phyloP scores from a whole-genome alignment of 2,113 vertebrate genomes.

The Gopherus flavomarginatus region DNA sequence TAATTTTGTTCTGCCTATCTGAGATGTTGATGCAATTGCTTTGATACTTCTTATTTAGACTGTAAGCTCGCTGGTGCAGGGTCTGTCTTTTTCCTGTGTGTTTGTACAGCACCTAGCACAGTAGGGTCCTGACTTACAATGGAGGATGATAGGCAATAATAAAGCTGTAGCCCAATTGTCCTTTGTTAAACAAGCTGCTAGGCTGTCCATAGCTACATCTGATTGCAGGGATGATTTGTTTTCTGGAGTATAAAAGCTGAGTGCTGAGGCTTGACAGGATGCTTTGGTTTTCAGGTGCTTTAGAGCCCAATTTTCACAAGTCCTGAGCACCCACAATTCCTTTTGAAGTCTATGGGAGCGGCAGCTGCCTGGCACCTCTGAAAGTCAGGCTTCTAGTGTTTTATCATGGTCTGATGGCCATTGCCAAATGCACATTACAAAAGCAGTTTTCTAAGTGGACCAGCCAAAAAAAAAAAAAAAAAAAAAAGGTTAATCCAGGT shows the following conservation, averaged over 20 bases:
- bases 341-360: background rate
- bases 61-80: constrained; percentile 23
- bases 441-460: no score
- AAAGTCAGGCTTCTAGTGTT: background rate
- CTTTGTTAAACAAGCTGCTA: background rate
- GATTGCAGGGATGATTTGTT: background rate
- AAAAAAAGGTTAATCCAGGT: no score
- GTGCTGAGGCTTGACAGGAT: rapidly evolving
- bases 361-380: background rate
- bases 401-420: background rate
- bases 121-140: constrained; percentile 32
- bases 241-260: background rate
- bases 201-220: background rate
- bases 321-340: no score
- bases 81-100: background rate
- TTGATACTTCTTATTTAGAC: background rate
- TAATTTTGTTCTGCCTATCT: constrained; percentile 45
- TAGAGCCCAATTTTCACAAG: background rate
- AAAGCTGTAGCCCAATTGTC: background rate
- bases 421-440: background rate
- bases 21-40: background rate
- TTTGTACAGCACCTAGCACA: background rate
- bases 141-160: background rate
- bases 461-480: no score
- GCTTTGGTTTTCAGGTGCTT: background rate